phyloP scores from a whole-genome alignment of 2,113 vertebrate genomes.

The Ovibos moschatus region DNA sequence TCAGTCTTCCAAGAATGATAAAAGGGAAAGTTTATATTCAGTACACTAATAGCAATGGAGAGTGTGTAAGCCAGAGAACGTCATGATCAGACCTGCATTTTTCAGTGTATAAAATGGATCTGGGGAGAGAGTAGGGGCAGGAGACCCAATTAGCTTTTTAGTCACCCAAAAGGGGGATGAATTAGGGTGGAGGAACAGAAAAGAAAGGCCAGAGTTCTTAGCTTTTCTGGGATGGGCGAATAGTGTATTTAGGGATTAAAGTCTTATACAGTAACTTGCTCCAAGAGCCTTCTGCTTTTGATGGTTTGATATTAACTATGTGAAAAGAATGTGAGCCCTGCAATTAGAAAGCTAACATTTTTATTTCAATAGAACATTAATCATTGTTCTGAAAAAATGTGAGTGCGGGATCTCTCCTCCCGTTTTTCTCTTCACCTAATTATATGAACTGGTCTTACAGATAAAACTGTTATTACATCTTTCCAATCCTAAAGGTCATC shows the following conservation, averaged over 20 bases:
- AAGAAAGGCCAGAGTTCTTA: not conserved
- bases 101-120: not conserved
- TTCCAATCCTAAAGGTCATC: conserved; percentile 41
- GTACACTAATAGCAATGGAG: not conserved
- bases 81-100: not conserved
- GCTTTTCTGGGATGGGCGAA: not conserved
- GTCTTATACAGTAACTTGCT: conserved; percentile 19
- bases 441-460: conserved; percentile 14
- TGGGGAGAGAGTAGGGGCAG: not conserved
- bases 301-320: conserved; percentile 52
- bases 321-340: conserved; percentile 51
- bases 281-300: conserved; percentile 43
- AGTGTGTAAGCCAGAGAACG: not conserved
- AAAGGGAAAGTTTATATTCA: not conserved
- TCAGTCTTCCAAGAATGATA: not conserved
- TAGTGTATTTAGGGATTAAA: not conserved
- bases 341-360: conserved; percentile 51
- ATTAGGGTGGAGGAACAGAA: not conserved
- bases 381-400: conserved; percentile 35
- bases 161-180: not conserved
- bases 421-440: conserved; percentile 54
- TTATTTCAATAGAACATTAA: conserved; percentile 65
- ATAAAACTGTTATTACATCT: conserved; percentile 5
- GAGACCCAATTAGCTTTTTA: not conserved
- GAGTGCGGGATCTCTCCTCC: not conserved